Evolutionary conservation across 2,797 vertebrate genomes (phyloP).

Genomic region (Silurus lanzhouensis): DNA sequence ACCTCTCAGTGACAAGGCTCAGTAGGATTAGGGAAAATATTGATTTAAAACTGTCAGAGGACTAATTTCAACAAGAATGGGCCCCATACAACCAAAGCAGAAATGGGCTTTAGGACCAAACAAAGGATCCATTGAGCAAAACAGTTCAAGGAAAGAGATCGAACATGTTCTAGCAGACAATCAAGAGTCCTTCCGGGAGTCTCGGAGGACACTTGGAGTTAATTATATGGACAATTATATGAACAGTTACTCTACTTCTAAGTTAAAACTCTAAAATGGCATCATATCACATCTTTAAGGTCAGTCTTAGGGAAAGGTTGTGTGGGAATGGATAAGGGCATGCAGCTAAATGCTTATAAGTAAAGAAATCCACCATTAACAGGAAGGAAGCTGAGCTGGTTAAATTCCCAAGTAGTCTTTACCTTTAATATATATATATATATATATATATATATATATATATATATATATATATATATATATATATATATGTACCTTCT

Average conservation of each 20-base stretch:
- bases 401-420: neutral
- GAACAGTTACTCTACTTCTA: too few species aligned
- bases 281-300: slow-evolving; percentile 28
- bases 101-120: neutral
- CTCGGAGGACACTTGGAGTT: slow-evolving; percentile 48
- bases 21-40: neutral
- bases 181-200: slow-evolving; percentile 38
- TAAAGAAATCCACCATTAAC: slow-evolving; percentile 31
- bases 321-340: slow-evolving; percentile 35
- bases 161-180: slow-evolving; percentile 28
- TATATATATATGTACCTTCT: neutral
- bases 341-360: slow-evolving; percentile 6
- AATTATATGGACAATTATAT: slow-evolving; percentile 56
- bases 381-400: slow-evolving; percentile 17
- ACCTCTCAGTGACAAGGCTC: neutral
- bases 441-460: slow-evolving; percentile 6
- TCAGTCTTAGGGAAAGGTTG: slow-evolving; percentile 20
- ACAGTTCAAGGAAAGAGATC: neutral
- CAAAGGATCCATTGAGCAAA: neutral
- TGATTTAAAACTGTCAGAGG: neutral
- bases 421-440: neutral
- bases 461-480: neutral
- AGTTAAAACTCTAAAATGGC: slow-evolving; percentile 36
- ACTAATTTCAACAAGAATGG: slow-evolving; percentile 26
- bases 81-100: neutral